phyloP scores from a whole-genome alignment of 2,888 invertebrate species.

The Perithous albicinctus region DNA sequence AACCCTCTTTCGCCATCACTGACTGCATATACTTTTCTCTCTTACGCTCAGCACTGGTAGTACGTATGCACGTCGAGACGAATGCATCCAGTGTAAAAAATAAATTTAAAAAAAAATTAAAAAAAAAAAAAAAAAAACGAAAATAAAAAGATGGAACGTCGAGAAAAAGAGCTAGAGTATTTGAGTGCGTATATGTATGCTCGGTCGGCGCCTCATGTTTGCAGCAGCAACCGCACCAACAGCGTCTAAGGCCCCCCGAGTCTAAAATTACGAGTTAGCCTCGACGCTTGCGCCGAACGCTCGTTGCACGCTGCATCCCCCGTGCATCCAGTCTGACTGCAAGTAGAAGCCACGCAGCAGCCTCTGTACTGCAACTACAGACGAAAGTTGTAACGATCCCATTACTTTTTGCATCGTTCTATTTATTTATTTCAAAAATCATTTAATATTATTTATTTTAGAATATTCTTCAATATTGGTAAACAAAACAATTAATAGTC shows the following conservation, averaged over 20 bases:
- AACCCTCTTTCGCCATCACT: not conserved
- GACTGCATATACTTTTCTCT: not conserved
- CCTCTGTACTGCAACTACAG: no score
- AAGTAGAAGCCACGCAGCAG: not conserved
- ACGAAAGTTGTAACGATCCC: no score
- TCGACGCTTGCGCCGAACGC: slow-evolving; percentile 46
- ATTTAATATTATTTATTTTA: no score
- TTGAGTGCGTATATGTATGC: not conserved
- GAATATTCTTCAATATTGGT: no score
- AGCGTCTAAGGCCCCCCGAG: slow-evolving; percentile 43
- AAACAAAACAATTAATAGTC: no score
- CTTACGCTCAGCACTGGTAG: slow-evolving; percentile 3
- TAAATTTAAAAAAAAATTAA: slow-evolving; percentile 18
- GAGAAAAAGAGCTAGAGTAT: slow-evolving; percentile 1
- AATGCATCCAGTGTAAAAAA: not conserved
- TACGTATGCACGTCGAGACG: slow-evolving; percentile 18
- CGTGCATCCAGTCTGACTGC: not conserved
- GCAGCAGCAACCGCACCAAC: not conserved
- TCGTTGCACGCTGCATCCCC: slow-evolving; percentile 16
- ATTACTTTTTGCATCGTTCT: no score
- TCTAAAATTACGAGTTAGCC: slow-evolving; percentile 77
- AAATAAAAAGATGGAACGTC: not conserved
- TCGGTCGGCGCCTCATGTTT: slow-evolving; percentile 38
- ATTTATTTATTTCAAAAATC: no score
- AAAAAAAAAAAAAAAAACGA: not conserved